phyloP scores from a whole-genome alignment of 1,140 invertebrate species.

The Pseudoatta argentina region DNA sequence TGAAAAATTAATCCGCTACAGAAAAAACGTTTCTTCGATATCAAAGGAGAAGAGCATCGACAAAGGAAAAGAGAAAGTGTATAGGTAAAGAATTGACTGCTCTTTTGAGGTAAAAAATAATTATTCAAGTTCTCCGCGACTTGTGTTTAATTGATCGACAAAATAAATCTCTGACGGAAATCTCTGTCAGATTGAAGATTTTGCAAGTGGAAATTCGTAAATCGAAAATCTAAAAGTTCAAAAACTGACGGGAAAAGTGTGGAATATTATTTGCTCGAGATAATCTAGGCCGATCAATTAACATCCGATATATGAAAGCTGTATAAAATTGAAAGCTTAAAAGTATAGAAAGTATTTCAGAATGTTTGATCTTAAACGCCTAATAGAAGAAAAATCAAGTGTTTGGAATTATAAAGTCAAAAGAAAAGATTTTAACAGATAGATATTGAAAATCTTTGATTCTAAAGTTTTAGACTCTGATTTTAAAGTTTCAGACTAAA shows the following conservation, averaged over 20 bases:
- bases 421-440: background rate
- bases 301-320: background rate
- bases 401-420: constrained; percentile 6
- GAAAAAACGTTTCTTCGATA: background rate
- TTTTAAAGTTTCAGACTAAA: background rate
- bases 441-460: background rate
- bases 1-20: constrained; percentile 60
- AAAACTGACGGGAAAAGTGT: background rate
- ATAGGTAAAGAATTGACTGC: background rate
- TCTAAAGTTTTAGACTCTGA: background rate
- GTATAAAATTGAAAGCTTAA: background rate
- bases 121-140: constrained; percentile 22
- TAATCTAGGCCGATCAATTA: background rate
- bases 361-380: background rate
- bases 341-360: background rate
- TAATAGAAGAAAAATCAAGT: background rate
- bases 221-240: background rate
- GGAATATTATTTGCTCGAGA: background rate
- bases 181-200: constrained; percentile 3
- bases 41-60: background rate
- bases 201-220: background rate
- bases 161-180: background rate
- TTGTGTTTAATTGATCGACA: background rate
- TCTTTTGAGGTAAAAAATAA: constrained; percentile 28
- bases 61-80: background rate